A percentile compares a stretch with the other conserved stretches of the same genome.
phyloP scores from a whole-genome alignment of 1,140 invertebrate genomes.

The Pomacea maculata region DNA sequence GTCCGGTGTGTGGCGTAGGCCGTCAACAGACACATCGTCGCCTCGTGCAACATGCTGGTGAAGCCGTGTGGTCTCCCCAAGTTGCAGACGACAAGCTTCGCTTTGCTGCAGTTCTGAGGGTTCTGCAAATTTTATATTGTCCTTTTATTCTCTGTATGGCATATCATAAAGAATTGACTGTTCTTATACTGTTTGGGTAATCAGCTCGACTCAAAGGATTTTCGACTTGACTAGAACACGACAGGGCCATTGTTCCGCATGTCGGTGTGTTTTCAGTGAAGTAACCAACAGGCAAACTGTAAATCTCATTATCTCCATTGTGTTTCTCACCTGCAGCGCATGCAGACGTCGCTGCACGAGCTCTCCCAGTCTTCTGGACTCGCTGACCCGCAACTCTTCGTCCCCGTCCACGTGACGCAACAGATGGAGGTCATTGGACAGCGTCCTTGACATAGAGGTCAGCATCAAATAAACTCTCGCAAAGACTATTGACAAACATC shows the following conservation, averaged over 20 bases:
- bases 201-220: too few species aligned
- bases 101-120: conserved; percentile 84
- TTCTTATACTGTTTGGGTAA: too few species aligned
- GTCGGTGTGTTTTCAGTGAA: too few species aligned
- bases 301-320: too few species aligned
- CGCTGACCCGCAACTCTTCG: conserved; percentile 80
- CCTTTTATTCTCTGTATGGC: too few species aligned
- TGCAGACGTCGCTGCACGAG: conserved; percentile 85
- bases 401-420: conserved; percentile 75
- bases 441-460: conserved; percentile 34
- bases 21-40: conserved; percentile 95
- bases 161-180: too few species aligned
- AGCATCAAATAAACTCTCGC: too few species aligned
- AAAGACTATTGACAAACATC: too few species aligned
- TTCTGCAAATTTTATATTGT: conserved; percentile 69
- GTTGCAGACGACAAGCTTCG: conserved; percentile 94
- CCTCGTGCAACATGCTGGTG: conserved; percentile 96
- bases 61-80: conserved; percentile 94
- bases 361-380: conserved; percentile 81
- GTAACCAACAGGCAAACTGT: too few species aligned
- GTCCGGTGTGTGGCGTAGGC: conserved; percentile 95
- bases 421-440: conserved; percentile 44
- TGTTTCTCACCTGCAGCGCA: conserved; percentile 74
- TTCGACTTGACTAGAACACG: too few species aligned
- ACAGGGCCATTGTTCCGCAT: too few species aligned